Evolutionary conservation across 1,140 invertebrate genomes (phyloP).

Genomic region (Drosophila arizonae): DNA sequence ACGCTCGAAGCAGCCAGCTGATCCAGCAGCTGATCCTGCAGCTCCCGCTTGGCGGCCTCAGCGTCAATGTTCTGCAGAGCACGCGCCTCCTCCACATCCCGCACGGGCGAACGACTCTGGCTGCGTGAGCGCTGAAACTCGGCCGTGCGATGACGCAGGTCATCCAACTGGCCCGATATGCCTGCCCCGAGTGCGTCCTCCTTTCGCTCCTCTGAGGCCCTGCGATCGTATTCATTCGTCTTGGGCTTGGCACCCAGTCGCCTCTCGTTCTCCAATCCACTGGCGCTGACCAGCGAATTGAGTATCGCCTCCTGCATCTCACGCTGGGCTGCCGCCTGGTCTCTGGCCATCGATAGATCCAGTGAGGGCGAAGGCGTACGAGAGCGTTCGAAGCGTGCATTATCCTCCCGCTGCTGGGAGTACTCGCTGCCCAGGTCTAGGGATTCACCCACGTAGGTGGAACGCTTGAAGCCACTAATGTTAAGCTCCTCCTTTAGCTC

Average conservation of each 20-base stretch:
- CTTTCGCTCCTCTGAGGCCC: constrained; percentile 67
- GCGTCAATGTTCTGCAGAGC: constrained; percentile 56
- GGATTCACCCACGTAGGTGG: constrained; percentile 77
- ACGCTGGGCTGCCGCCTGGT: constrained; percentile 49
- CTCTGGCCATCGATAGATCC: constrained; percentile 27
- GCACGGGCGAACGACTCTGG: constrained; percentile 67
- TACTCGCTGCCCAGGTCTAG: constrained; percentile 65
- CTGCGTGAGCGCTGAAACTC: constrained; percentile 75
- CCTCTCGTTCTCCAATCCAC: constrained; percentile 33
- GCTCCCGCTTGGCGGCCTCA: constrained; percentile 58
- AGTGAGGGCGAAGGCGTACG: constrained; percentile 52
- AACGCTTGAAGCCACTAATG: constrained; percentile 71
- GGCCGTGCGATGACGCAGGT: constrained; percentile 63
- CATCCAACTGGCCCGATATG: constrained; percentile 51
- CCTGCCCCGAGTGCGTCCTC: constrained; percentile 43
- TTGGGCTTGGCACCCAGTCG: constrained; percentile 72
- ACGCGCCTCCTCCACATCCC: constrained; percentile 29
- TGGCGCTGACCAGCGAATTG: constrained; percentile 43
- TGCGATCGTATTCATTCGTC: constrained; percentile 48
- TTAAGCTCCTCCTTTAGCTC: constrained; percentile 65
- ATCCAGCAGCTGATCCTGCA: constrained; percentile 67
- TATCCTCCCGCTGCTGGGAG: constrained; percentile 39
- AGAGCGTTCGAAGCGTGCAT: constrained; percentile 53
- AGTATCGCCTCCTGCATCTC: constrained; percentile 66
- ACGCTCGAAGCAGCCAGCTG: constrained; percentile 58